These are phyloP conservation scores for Steromphala cineraria DNA, from an alignment of 2,888 invertebrate species.

Conservation along the genomic window DNA sequence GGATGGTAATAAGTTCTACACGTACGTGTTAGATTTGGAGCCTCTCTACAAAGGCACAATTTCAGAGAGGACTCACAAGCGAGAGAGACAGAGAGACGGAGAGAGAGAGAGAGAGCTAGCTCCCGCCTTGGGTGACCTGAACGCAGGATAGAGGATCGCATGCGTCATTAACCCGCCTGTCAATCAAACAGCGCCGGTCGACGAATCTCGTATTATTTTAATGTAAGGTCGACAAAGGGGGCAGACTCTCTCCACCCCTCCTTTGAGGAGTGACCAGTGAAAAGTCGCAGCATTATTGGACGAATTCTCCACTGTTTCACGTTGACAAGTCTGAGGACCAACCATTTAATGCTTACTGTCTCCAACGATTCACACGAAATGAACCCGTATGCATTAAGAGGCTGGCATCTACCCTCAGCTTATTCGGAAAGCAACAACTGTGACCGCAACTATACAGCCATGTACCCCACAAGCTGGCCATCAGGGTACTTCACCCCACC, in stretches of 20 bases:
- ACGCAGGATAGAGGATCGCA: background rate
- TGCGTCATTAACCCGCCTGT: constrained; percentile 7
- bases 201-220: constrained; percentile 9
- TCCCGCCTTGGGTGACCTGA: background rate
- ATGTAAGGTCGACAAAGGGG: constrained; percentile 15
- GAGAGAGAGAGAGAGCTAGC: background rate
- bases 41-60: background rate
- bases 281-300: constrained; percentile 13
- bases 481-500: constrained; percentile 64
- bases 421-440: constrained; percentile 63
- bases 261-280: background rate
- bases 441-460: constrained; percentile 62
- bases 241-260: constrained; percentile 6
- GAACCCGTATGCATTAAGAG: constrained; percentile 68
- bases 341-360: constrained; percentile 8
- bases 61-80: background rate
- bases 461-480: constrained; percentile 64
- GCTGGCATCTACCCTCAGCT: constrained; percentile 67
- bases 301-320: background rate
- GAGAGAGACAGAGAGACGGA: background rate
- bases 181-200: constrained; percentile 10
- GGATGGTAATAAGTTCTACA: constrained; percentile 3
- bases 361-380: constrained; percentile 34
- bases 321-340: constrained; percentile 11
- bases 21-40: background rate